phyloP scores from a whole-genome alignment of 2,113 vertebrate genomes.

The Ceyx melanurus region DNA sequence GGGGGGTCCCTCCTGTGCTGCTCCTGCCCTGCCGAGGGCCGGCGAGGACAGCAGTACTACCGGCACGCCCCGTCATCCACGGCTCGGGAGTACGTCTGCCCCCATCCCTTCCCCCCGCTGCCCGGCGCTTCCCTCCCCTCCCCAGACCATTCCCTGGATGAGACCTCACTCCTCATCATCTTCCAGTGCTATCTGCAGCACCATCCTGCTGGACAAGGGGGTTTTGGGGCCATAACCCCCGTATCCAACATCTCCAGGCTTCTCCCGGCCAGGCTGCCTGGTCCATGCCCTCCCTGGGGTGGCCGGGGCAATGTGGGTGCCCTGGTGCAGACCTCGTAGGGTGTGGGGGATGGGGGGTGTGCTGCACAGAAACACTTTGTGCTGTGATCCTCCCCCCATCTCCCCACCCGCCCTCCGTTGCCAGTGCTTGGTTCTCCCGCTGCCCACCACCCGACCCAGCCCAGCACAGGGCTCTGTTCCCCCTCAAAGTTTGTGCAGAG shows the following conservation, averaged over 20 bases:
- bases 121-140: background rate
- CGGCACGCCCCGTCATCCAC: slow-evolving; percentile 85
- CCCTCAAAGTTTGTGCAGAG: rapidly evolving
- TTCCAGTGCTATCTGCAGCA: background rate
- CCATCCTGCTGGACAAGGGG: background rate
- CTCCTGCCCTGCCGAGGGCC: slow-evolving; percentile 86
- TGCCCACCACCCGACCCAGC: background rate
- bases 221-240: background rate
- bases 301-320: background rate
- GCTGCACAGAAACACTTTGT: background rate
- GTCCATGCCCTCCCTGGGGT: rapidly evolving
- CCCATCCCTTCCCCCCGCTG: background rate
- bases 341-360: too few relatives aligned
- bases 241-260: rapidly evolving
- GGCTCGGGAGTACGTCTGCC: slow-evolving; percentile 94
- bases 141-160: background rate
- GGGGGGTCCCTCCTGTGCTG: slow-evolving; percentile 94
- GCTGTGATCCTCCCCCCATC: too few relatives aligned
- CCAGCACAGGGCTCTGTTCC: rapidly evolving
- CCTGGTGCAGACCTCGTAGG: too few relatives aligned
- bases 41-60: slow-evolving; percentile 86
- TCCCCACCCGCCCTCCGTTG: too few relatives aligned
- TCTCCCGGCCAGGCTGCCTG: rapidly evolving
- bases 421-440: background rate
- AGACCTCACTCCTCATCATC: background rate